These are phyloP conservation scores for Serilophus lunatus DNA, from an alignment of 2,113 vertebrate genomes.

Conservation along the genomic window DNA sequence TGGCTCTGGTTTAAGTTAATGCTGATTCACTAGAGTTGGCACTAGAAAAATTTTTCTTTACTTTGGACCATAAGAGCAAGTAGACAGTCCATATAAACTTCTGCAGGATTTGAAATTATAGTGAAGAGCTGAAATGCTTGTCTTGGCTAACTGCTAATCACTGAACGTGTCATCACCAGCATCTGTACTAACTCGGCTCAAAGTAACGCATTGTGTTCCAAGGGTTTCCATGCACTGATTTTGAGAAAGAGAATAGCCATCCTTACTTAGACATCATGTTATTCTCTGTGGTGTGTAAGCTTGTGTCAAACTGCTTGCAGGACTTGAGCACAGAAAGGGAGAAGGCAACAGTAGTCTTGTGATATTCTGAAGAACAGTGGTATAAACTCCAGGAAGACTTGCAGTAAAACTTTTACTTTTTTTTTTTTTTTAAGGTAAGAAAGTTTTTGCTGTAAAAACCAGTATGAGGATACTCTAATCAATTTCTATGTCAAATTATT, in stretches of 20 bases:
- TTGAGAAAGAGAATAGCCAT: neutral
- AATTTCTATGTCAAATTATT: neutral
- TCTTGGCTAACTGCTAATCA: neutral
- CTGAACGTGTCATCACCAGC: neutral
- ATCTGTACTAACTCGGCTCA: neutral
- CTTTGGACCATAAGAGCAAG: neutral
- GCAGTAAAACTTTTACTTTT: neutral
- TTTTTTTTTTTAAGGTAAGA: neutral
- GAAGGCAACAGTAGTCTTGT: neutral
- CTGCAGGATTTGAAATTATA: neutral
- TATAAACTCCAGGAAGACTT: neutral
- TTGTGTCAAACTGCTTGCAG: neutral
- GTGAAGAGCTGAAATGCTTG: neutral
- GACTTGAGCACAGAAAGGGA: neutral
- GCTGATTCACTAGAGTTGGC: neutral
- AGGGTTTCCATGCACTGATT: neutral
- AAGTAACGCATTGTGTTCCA: neutral
- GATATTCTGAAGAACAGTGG: neutral
- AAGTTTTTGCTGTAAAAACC: neutral
- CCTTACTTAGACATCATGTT: neutral
- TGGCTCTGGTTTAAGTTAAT: neutral
- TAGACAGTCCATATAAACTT: neutral
- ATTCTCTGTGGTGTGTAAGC: neutral
- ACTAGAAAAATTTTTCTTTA: neutral
- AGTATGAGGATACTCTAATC: neutral